Percentiles rank a stretch among this genome's conserved stretches.
These are phyloP conservation scores for Lates japonicus DNA, from an alignment of 2,797 vertebrate genomes.

Conservation along the genomic window DNA sequence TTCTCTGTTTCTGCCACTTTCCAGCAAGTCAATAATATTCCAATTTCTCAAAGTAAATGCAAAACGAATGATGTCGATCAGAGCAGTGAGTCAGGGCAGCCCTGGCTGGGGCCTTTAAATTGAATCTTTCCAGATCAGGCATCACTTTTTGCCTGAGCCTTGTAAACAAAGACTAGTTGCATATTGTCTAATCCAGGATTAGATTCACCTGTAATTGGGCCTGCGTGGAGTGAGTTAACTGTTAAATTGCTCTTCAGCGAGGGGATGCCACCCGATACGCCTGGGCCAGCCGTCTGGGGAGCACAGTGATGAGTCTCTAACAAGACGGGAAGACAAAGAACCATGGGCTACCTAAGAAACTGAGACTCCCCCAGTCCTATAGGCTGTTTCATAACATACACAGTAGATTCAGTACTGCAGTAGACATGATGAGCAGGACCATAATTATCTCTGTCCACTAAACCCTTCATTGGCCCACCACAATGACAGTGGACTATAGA, in stretches of 20 bases:
- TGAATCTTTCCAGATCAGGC: constrained; percentile 74
- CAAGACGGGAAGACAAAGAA: constrained; percentile 37
- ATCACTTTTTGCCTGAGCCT: constrained; percentile 53
- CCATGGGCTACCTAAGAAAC: constrained; percentile 13
- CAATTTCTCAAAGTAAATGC: constrained; percentile 77
- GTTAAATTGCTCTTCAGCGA: constrained; percentile 72
- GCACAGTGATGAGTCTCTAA: constrained; percentile 51
- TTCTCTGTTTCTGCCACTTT: constrained; percentile 58
- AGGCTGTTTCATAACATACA: constrained; percentile 27
- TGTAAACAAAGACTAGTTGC: constrained; percentile 78
- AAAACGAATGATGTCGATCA: constrained; percentile 75
- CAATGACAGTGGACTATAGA: constrained; percentile 46
- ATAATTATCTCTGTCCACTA: constrained; percentile 62
- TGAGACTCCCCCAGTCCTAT: not conserved
- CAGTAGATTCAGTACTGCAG: constrained; percentile 24
- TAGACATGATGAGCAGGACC: constrained; percentile 29
- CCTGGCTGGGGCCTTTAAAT: constrained; percentile 69
- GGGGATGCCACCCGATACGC: constrained; percentile 47
- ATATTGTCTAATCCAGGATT: constrained; percentile 77
- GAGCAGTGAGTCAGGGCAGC: constrained; percentile 61
- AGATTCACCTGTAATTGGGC: constrained; percentile 77
- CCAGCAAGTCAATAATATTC: constrained; percentile 77
- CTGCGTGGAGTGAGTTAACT: constrained; percentile 65
- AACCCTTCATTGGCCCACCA: constrained; percentile 51
- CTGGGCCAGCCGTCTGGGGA: constrained; percentile 54